Percentiles rank a stretch among this genome's conserved stretches.
Evolutionary conservation across 2,888 invertebrate genomes (phyloP).

Genomic region (Caenorhabditis drosophilae): DNA sequence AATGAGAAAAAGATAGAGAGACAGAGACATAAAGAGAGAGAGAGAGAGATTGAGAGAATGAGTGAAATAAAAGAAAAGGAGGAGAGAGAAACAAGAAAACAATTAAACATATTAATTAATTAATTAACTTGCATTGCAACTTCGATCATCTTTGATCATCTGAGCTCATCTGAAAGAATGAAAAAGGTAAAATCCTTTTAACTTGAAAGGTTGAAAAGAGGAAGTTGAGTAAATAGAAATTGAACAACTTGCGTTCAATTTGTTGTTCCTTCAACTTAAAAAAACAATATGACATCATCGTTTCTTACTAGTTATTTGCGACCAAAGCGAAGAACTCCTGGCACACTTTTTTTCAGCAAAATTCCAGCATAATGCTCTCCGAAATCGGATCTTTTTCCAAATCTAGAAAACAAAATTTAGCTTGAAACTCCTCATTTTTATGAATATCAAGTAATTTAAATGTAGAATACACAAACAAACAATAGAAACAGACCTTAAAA

Average conservation of each 20-base stretch:
- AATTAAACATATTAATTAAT: not conserved
- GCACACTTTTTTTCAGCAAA: slow-evolving; percentile 51
- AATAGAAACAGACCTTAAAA: slow-evolving; percentile 34
- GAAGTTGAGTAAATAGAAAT: too few species aligned
- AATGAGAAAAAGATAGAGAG: not conserved
- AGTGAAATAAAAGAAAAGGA: not conserved
- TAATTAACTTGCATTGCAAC: not conserved
- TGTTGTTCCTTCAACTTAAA: not conserved
- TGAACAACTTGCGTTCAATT: not conserved
- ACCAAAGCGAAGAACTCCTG: slow-evolving; percentile 56
- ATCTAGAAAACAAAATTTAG: slow-evolving; percentile 22
- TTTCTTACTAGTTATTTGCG: slow-evolving; percentile 18
- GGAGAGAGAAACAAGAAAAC: not conserved
- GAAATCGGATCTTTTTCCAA: slow-evolving; percentile 41
- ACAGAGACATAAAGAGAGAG: not conserved
- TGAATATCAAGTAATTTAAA: not conserved
- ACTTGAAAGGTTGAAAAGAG: too few species aligned
- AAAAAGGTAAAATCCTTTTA: too few species aligned
- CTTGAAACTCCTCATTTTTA: not conserved
- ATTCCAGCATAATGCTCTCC: slow-evolving; percentile 41
- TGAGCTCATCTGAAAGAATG: too few species aligned
- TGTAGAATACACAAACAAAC: too few species aligned
- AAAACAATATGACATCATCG: not conserved
- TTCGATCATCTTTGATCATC: not conserved
- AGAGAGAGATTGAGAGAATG: not conserved